Base-by-base conservation (phyloP, 1,140 invertebrate species). In the Grapholita molesta region DNA sequence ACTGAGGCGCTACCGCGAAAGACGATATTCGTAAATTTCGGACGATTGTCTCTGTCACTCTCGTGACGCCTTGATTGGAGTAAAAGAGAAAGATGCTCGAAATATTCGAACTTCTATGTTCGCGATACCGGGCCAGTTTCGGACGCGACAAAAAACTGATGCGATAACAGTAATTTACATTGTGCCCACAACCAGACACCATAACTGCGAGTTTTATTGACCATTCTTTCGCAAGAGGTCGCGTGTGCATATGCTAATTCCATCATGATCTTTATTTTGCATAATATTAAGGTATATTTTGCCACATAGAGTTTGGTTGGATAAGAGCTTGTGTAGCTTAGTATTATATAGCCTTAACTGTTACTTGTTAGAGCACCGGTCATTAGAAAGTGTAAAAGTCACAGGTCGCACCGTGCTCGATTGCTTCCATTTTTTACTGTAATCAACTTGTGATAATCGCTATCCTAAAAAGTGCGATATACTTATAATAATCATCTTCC, bases 311-410 rank as follows among this genome's bases (percentile, higher is more conserved):
- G 5, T 21, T 48, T 48, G 15, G 8, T 2, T 15, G 21, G 18
- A 48, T 48, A 48, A 48, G 42, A 15, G 42, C 7, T 48, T 48
- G 42, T 18, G 18, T 21, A 48, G 42, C 15, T 48, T 48, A 48
- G 42, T 15, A 21, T 48, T 8, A 48, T 21, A 21, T 21, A 48
- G 18, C 42, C 55, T 61, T 15, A 28, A 28, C 25, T 7, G 55
- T 61, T 15, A 15, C 12, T 61, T 61, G 55, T 28, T 61, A 28
- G 24, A 28, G 53, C 55, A 30, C 42, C 42, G 55, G 25, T 61
- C 55, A 30, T 61, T 61, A 61, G 55, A 61, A 61, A 61, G 55
- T 61, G 55, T 61, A 30, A 61, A 61, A 28, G 55, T 61, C 55
- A 61, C 55, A 25, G 55, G 55, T 61, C 55, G 32, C 24, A 30